phyloP scores from a whole-genome alignment of 2,797 vertebrate genomes.

The Luscinia megarhynchos region DNA sequence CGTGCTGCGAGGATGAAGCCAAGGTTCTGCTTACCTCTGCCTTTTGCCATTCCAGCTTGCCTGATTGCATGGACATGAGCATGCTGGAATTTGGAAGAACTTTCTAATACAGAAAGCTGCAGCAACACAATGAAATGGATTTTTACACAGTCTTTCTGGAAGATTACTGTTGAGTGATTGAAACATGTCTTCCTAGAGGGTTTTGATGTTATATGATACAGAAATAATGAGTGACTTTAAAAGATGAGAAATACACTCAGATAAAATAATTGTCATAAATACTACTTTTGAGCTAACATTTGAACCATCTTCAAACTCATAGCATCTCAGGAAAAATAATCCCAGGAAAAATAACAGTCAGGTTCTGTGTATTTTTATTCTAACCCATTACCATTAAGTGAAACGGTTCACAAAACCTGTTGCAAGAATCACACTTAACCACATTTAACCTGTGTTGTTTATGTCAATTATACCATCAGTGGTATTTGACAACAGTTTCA shows the following conservation, averaged over 20 bases:
- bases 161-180: neutral
- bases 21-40: neutral
- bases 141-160: neutral
- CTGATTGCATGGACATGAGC: neutral
- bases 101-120: neutral
- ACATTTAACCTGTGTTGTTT: neutral
- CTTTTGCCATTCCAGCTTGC: neutral
- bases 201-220: neutral
- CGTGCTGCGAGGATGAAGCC: neutral
- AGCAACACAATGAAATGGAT: neutral
- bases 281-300: neutral
- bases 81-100: neutral
- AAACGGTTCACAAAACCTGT: neutral
- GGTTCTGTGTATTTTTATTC: neutral
- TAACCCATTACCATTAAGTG: neutral
- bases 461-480: neutral
- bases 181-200: neutral
- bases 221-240: neutral
- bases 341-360: neutral
- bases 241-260: neutral
- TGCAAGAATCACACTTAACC: neutral
- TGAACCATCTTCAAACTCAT: neutral
- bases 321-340: neutral
- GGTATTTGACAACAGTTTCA: neutral
- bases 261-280: neutral